A percentile compares a stretch with the other conserved stretches of the same genome.
Conservation (phyloP, 2,888 invertebrate species). For the Yponomeuta evonymella region DNA sequence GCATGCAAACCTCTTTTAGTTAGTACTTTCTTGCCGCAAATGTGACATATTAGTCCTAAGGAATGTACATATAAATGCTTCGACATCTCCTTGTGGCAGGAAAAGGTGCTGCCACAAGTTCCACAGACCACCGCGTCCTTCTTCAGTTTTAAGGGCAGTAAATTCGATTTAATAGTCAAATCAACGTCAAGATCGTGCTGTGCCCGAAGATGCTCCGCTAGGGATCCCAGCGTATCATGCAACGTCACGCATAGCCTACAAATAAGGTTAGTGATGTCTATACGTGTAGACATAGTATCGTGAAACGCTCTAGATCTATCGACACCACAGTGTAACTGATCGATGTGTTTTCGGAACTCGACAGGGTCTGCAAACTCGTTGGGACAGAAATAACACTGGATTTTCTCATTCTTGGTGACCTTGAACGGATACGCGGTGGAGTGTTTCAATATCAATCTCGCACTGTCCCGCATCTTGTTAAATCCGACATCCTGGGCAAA, state of each 20-base stretch:
- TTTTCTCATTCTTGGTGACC: neutral
- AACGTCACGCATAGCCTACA: neutral
- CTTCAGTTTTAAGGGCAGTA: slow-evolving; percentile 10
- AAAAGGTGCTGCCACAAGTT: neutral
- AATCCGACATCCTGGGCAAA: neutral
- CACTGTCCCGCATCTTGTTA: slow-evolving; percentile 16
- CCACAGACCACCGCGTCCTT: neutral
- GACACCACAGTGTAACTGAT: slow-evolving; percentile 13
- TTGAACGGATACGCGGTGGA: slow-evolving; percentile 21
- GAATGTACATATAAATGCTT: slow-evolving; percentile 7
- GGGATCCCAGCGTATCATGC: slow-evolving; percentile 3
- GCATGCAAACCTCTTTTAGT: slow-evolving; percentile 13
- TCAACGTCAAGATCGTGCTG: slow-evolving; percentile 12
- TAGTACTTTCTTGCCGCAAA: slow-evolving; percentile 18
- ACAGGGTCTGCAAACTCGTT: slow-evolving; percentile 15
- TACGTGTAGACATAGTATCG: slow-evolving; percentile 5
- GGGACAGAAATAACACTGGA: slow-evolving; percentile 19
- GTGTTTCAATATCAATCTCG: slow-evolving; percentile 19
- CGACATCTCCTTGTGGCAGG: neutral
- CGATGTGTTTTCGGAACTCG: slow-evolving; percentile 18
- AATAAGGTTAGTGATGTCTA: slow-evolving; percentile 4
- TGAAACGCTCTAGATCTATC: slow-evolving; percentile 12
- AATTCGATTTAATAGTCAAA: neutral
- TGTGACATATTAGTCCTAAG: slow-evolving; percentile 12
- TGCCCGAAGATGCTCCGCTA: slow-evolving; percentile 14